These are phyloP conservation scores for human (Homo sapiens) DNA, from an alignment of 2,113 vertebrate genomes.

Conservation along the genomic window DNA sequence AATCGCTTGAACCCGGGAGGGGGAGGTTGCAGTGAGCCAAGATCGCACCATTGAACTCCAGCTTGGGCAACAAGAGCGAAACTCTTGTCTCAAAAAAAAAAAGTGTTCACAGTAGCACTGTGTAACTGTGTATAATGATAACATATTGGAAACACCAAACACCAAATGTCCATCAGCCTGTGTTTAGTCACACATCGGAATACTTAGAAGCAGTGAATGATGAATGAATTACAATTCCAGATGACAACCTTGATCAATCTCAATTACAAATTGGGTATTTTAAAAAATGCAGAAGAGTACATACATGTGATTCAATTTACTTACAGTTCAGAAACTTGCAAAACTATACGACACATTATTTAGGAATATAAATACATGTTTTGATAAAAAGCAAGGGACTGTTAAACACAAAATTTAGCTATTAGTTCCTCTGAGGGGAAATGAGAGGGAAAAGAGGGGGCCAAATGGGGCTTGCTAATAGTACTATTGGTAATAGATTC, in stretches of 20 bases:
- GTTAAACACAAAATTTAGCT: not conserved
- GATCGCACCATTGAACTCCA: not conserved
- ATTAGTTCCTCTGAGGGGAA: not conserved
- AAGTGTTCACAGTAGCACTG: not conserved
- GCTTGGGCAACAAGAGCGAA: not conserved
- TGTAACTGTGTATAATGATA: not conserved
- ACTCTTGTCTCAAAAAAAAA: not conserved
- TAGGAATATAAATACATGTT: not conserved
- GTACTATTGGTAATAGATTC: not conserved
- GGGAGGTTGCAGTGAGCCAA: too few species aligned
- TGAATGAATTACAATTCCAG: not conserved
- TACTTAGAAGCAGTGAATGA: not conserved
- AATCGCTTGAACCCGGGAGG: too few species aligned
- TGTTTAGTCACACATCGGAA: not conserved
- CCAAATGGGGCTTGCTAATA: not conserved
- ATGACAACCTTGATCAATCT: not conserved
- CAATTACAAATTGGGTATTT: not conserved
- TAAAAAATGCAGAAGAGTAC: not conserved
- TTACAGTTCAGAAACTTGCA: not conserved
- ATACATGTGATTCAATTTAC: not conserved
- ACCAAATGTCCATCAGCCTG: not conserved
- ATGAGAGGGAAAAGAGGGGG: not conserved
- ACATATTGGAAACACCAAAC: not conserved
- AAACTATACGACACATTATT: not conserved
- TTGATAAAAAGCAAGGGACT: not conserved